Conservation (phyloP, 2,797 vertebrate genomes). For the Eurystomus glaucurus region DNA sequence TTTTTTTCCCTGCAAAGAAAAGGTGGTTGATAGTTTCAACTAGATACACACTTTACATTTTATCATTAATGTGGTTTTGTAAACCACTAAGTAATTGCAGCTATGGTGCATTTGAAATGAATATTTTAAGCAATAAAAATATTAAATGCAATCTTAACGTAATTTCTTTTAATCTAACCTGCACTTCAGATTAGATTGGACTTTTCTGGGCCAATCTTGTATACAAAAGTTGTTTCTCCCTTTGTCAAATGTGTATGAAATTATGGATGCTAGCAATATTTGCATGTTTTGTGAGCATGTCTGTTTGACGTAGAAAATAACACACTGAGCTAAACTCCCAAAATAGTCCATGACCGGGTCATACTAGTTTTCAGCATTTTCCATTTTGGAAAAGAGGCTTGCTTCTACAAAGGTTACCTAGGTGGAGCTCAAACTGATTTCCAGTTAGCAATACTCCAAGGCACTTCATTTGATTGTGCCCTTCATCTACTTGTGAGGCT, state of each 20-base stretch:
- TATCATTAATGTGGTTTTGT: neutral
- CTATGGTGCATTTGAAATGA: neutral
- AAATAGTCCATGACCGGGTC: neutral
- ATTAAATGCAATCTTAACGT: neutral
- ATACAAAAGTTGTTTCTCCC: neutral
- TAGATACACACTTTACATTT: neutral
- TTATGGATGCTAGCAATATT: neutral
- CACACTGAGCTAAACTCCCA: neutral
- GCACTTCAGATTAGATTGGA: neutral
- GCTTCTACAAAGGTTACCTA: neutral
- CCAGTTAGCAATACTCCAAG: neutral
- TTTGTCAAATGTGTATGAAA: neutral
- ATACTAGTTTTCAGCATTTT: neutral
- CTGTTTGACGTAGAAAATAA: fast-evolving
- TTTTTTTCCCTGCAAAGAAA: neutral
- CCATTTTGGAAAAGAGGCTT: neutral
- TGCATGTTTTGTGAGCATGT: neutral
- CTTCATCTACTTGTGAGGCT: neutral
- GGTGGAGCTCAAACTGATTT: neutral
- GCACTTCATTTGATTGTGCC: neutral
- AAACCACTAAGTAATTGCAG: neutral
- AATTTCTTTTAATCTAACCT: neutral
- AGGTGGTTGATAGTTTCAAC: neutral
- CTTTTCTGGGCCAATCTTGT: neutral
- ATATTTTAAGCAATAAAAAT: neutral